Conservation (phyloP, 2,888 invertebrate genomes). For the Drosophila greeni region DNA sequence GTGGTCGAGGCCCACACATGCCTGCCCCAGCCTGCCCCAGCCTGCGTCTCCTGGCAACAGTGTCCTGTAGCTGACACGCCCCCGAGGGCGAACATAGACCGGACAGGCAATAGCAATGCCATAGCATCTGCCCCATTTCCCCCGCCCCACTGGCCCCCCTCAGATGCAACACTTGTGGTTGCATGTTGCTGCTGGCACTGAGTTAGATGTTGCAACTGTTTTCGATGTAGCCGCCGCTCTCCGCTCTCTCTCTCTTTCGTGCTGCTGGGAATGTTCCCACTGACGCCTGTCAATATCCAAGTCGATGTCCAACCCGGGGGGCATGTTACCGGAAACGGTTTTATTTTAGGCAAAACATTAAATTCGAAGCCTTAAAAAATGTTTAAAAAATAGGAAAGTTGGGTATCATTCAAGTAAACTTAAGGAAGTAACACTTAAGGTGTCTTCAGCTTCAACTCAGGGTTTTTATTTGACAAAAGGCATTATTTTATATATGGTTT, state of each 20-base stretch:
- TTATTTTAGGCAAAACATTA: neutral
- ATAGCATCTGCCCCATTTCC: neutral
- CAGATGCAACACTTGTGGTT: constrained; percentile 15
- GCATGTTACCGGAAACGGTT: neutral
- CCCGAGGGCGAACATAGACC: constrained; percentile 4
- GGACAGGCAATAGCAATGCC: constrained; percentile 22
- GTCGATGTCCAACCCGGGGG: too few species aligned
- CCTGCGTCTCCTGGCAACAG: constrained; percentile 23
- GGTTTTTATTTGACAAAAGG: neutral
- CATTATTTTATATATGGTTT: too few species aligned
- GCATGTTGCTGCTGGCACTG: constrained; percentile 25
- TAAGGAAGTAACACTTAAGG: too few species aligned
- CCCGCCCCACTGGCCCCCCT: too few species aligned
- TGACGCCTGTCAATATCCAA: neutral
- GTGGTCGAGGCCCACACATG: constrained; percentile 1
- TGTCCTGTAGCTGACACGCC: constrained; percentile 44
- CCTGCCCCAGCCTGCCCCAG: neutral
- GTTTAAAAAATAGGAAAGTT: too few species aligned
- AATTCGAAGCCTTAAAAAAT: neutral
- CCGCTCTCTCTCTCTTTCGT: too few species aligned
- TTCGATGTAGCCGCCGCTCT: constrained; percentile 13
- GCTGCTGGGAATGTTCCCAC: neutral
- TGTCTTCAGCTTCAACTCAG: too few species aligned
- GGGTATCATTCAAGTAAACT: too few species aligned
- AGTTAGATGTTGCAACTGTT: constrained; percentile 20